Evolutionary conservation across 2,888 invertebrate species (phyloP).

Genomic region (Alsophila aescularia): DNA sequence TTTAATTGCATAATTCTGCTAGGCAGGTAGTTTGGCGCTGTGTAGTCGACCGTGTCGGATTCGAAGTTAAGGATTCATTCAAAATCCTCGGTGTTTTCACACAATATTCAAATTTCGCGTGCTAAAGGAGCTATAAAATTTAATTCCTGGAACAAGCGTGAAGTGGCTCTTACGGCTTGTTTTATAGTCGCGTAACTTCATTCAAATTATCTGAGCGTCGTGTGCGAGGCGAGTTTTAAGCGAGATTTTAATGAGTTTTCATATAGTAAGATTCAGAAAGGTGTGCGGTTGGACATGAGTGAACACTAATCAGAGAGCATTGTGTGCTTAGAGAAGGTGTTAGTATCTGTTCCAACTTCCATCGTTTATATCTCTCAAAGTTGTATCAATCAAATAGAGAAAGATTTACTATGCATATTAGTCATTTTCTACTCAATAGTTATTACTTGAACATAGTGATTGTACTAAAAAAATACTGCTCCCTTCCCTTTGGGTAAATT

Average conservation of each 20-base stretch:
- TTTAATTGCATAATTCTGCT: conserved; percentile 36
- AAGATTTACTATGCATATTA: too few relatives aligned
- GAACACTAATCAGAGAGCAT: conserved; percentile 21
- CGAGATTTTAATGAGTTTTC: conserved; percentile 49
- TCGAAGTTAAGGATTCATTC: conserved; percentile 39
- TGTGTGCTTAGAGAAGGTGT: background rate
- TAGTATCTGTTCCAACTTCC: background rate
- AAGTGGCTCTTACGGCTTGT: conserved; percentile 56
- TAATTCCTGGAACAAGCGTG: conserved; percentile 61
- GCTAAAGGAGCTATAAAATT: conserved; percentile 64
- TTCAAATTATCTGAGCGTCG: conserved; percentile 53
- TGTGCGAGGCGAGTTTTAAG: conserved; percentile 38
- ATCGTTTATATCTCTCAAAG: background rate
- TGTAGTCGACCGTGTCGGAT: conserved; percentile 27
- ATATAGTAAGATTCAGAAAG: conserved; percentile 9
- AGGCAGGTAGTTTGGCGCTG: conserved; percentile 28
- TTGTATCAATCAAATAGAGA: too few relatives aligned
- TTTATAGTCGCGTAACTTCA: conserved; percentile 47
- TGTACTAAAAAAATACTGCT: too few relatives aligned
- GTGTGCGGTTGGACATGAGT: conserved; percentile 26
- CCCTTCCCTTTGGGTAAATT: too few relatives aligned
- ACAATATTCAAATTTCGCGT: conserved; percentile 63
- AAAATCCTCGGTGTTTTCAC: conserved; percentile 47
- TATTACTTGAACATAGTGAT: too few relatives aligned
- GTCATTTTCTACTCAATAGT: too few relatives aligned